These are phyloP conservation scores for Druon quercuslanigerum DNA, from an alignment of 1,140 invertebrate species.

Conservation along the genomic window DNA sequence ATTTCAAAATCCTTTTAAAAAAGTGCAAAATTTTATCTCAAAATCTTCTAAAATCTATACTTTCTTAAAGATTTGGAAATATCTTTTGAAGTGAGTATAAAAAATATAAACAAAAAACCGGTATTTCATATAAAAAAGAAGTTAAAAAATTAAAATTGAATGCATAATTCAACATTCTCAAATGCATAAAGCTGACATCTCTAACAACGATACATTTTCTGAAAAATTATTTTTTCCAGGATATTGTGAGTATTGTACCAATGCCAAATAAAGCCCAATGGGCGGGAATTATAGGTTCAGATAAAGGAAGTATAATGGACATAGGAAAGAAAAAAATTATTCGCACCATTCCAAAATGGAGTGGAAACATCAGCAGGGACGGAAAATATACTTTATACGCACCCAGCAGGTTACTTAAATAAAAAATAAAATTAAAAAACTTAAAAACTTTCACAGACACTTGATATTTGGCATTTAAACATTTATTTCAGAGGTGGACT, in stretches of 20 bases:
- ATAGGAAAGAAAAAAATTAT: constrained; percentile 87
- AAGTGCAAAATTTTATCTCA: too few relatives aligned
- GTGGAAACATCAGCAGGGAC: constrained; percentile 87
- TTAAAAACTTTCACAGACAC: not conserved
- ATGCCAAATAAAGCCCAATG: constrained; percentile 89
- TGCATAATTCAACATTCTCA: too few relatives aligned
- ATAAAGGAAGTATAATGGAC: constrained; percentile 92
- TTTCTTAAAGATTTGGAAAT: too few relatives aligned
- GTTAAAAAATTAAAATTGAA: too few relatives aligned
- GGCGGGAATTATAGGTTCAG: constrained; percentile 91
- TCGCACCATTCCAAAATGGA: constrained; percentile 87
- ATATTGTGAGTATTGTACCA: constrained; percentile 82
- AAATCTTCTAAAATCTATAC: too few relatives aligned
- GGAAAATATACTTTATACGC: constrained; percentile 96
- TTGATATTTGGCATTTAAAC: not conserved
- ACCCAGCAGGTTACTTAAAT: constrained; percentile 79
- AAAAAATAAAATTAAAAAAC: constrained; percentile 7
- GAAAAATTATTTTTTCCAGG: constrained; percentile 68
- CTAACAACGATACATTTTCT: too few relatives aligned
- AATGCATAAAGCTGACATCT: too few relatives aligned
- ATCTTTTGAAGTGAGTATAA: too few relatives aligned
- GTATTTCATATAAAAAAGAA: too few relatives aligned
- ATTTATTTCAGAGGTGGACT: constrained; percentile 85
- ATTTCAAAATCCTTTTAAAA: too few relatives aligned
- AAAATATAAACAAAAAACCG: too few relatives aligned